These are phyloP conservation scores for Teleogryllus oceanicus DNA, from an alignment of 2,888 invertebrate genomes.

Conservation along the genomic window DNA sequence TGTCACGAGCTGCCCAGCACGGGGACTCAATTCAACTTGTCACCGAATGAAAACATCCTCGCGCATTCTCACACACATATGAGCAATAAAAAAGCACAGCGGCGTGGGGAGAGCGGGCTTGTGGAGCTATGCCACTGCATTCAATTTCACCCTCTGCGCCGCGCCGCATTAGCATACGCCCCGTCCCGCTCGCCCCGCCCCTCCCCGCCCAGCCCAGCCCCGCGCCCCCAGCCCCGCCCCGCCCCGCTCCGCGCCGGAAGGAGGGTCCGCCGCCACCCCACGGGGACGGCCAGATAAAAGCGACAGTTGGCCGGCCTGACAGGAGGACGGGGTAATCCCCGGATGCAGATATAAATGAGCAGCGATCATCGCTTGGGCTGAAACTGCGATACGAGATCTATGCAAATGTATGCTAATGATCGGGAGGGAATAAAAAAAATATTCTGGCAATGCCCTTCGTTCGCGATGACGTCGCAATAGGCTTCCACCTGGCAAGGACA, in stretches of 20 bases:
- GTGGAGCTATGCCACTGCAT: slow-evolving; percentile 10
- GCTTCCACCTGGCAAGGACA: slow-evolving; percentile 18
- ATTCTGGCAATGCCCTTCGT: too few relatives aligned
- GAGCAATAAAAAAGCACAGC: neutral
- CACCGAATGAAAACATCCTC: neutral
- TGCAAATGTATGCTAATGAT: slow-evolving; percentile 18
- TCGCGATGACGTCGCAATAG: neutral
- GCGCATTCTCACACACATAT: slow-evolving; percentile 9
- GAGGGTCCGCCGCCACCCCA: neutral
- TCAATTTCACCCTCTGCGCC: neutral
- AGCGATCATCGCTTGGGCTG: slow-evolving; percentile 1
- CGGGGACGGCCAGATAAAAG: neutral
- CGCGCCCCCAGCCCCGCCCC: too few relatives aligned
- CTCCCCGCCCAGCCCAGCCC: too few relatives aligned
- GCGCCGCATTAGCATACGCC: neutral
- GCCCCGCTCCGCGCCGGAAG: too few relatives aligned
- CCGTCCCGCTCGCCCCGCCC: too few relatives aligned
- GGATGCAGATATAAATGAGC: slow-evolving; percentile 18
- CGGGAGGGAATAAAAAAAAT: neutral
- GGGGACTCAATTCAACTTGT: slow-evolving; percentile 1
- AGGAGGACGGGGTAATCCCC: neutral
- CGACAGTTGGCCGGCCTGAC: neutral
- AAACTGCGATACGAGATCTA: slow-evolving; percentile 9
- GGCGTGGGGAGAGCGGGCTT: neutral
- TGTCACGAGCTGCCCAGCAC: neutral